phyloP scores from a whole-genome alignment of 2,113 vertebrate genomes.

The Phoenicopterus ruber region DNA sequence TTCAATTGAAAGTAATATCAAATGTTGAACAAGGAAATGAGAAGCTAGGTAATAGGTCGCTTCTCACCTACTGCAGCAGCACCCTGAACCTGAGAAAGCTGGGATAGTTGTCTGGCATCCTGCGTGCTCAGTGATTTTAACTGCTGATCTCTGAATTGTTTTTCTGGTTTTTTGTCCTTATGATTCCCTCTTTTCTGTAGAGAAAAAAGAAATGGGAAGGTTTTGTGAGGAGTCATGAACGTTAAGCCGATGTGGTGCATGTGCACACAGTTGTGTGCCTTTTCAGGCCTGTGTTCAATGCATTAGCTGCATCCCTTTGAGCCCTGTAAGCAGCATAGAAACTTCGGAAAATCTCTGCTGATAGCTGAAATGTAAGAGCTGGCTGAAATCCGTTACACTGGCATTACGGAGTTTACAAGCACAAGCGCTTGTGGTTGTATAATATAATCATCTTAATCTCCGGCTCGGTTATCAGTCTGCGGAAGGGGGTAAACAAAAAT shows the following conservation, averaged over 20 bases:
- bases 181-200: not conserved
- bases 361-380: not conserved
- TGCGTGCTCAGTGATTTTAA: not conserved
- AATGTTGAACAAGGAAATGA: not conserved
- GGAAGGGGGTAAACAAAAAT: not conserved
- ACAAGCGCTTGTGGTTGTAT: rapidly evolving
- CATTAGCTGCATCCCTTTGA: not conserved
- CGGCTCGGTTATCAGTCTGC: not conserved
- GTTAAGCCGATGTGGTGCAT: not conserved
- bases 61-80: not conserved
- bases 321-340: not conserved
- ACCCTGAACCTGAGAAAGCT: not conserved
- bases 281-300: not conserved
- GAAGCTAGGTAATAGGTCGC: not conserved
- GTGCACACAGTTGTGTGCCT: not conserved
- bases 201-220: not conserved
- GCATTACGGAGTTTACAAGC: not conserved
- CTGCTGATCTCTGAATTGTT: not conserved
- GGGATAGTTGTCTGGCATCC: not conserved
- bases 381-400: not conserved
- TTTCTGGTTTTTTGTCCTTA: not conserved
- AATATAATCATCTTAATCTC: not conserved
- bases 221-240: not conserved
- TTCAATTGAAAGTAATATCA: not conserved
- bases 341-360: not conserved